Evolutionary conservation across 1,140 invertebrate species (phyloP).

Genomic region (Gonatopus flavifemur): DNA sequence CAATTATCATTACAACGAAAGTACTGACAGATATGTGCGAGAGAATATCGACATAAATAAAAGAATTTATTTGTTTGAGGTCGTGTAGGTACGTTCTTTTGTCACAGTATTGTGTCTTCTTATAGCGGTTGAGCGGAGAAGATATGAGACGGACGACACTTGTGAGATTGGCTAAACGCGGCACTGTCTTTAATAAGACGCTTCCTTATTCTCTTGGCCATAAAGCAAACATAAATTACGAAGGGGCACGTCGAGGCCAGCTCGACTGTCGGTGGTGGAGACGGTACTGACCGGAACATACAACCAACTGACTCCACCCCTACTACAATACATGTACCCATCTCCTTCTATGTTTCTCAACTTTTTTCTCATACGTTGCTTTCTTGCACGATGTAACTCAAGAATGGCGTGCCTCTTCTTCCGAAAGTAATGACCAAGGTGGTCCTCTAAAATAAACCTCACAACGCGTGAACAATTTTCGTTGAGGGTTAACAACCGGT

Average conservation of each 20-base stretch:
- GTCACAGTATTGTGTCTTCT: conserved; percentile 21
- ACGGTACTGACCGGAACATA: conserved; percentile 32
- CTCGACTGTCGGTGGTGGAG: conserved; percentile 13
- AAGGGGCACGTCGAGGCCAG: conserved; percentile 35
- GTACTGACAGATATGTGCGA: too few species aligned
- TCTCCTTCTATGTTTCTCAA: conserved; percentile 9
- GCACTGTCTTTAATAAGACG: conserved; percentile 46
- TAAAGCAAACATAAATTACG: conserved; percentile 52
- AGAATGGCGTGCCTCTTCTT: conserved; percentile 25
- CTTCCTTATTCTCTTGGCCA: conserved; percentile 48
- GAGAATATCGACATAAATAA: too few species aligned
- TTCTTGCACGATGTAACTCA: conserved; percentile 16
- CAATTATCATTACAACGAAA: too few species aligned
- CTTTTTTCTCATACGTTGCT: conserved; percentile 3
- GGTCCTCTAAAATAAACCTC: conserved; percentile 17
- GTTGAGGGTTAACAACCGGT: too few species aligned
- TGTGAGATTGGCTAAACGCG: conserved; percentile 7
- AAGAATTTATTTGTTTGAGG: too few species aligned
- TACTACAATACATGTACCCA: background rate
- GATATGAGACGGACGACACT: conserved; percentile 1
- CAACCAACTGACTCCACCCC: conserved; percentile 28
- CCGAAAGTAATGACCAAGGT: conserved; percentile 23
- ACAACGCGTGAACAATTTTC: too few species aligned
- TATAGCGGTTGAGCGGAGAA: background rate
- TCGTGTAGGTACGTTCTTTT: too few species aligned